A percentile compares a stretch with the other conserved stretches of the same genome.
Evolutionary conservation across 2,113 vertebrate species (phyloP).

Genomic region (Uropsilus gracilis): DNA sequence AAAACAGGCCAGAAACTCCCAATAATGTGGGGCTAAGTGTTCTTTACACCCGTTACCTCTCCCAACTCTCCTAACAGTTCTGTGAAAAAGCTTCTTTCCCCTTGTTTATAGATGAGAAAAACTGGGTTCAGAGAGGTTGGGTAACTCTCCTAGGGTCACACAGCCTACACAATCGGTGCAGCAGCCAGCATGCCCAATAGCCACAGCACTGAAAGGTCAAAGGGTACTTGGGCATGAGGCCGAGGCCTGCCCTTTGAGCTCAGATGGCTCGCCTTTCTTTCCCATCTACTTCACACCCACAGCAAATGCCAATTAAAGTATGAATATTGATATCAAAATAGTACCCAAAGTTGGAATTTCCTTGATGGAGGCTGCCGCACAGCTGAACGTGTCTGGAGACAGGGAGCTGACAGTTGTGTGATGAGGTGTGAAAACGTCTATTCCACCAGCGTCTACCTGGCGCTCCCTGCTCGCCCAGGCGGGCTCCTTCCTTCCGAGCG

Average conservation of each 20-base stretch:
- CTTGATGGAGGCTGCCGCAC: conserved; percentile 50
- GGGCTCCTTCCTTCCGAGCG: neutral
- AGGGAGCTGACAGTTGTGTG: conserved; percentile 70
- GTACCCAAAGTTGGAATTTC: conserved; percentile 47
- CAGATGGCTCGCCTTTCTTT: neutral
- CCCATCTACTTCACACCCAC: neutral
- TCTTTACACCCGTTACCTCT: neutral
- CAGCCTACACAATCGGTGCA: neutral
- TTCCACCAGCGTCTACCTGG: conserved; percentile 40
- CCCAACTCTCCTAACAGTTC: neutral
- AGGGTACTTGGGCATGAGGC: neutral
- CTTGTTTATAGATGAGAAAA: conserved; percentile 6
- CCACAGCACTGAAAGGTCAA: too few relatives aligned
- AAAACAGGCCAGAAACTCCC: neutral
- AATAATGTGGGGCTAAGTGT: neutral
- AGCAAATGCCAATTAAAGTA: conserved; percentile 63
- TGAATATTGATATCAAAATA: conserved; percentile 58
- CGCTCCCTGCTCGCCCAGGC: neutral
- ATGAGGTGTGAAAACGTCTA: conserved; percentile 58
- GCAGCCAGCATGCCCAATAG: neutral
- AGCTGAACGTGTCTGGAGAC: conserved; percentile 60
- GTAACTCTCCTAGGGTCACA: conserved; percentile 1
- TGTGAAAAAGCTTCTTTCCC: neutral
- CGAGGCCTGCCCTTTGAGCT: neutral
- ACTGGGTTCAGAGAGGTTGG: neutral